These are phyloP conservation scores for Cyclura pinguis DNA, from an alignment of 2,797 vertebrate genomes.

Conservation along the genomic window DNA sequence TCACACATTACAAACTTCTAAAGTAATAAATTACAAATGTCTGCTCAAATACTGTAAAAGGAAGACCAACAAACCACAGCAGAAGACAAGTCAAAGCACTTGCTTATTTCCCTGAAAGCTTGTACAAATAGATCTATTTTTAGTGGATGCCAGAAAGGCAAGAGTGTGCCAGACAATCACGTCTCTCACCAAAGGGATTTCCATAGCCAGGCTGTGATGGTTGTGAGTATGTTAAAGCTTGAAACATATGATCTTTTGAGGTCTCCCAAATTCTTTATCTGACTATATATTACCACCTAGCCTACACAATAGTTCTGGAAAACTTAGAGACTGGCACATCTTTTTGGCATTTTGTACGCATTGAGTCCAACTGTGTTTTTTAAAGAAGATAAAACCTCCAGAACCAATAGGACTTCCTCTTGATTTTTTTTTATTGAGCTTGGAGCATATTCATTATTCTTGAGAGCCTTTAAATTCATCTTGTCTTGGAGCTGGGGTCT, in stretches of 20 bases:
- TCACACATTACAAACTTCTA: no score
- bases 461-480: not conserved
- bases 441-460: not conserved
- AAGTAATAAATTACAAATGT: no score
- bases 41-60: no score
- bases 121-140: no score
- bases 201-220: no score
- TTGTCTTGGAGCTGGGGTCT: not conserved
- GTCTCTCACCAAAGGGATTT: no score
- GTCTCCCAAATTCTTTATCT: not conserved
- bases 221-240: not conserved
- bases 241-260: not conserved
- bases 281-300: not conserved
- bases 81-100: no score
- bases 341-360: not conserved
- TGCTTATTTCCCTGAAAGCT: no score
- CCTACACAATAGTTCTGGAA: not conserved
- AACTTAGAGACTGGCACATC: not conserved
- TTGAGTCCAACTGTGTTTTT: not conserved
- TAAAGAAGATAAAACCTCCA: not conserved
- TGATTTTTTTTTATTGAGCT: not conserved
- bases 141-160: no score
- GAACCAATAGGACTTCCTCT: not conserved
- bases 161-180: no score
- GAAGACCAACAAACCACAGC: no score